Evolutionary conservation across 2,888 invertebrate genomes (phyloP).

Genomic region (Cybosia mesomella): DNA sequence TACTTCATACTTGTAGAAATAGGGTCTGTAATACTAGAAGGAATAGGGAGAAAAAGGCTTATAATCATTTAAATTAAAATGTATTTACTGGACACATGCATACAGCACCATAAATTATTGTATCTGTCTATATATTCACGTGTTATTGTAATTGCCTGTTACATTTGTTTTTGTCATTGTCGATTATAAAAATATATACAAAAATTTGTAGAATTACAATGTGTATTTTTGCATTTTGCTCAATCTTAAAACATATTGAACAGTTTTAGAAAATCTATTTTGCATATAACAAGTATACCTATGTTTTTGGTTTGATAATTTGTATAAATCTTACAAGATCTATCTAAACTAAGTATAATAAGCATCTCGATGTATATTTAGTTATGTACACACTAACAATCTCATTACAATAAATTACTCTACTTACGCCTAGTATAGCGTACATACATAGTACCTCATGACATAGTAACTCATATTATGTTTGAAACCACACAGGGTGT

Average conservation of each 20-base stretch:
- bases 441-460: too few relatives aligned
- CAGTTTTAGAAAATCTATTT: constrained; percentile 26
- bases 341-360: constrained; percentile 22
- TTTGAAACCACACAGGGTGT: neutral
- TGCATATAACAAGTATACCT: constrained; percentile 16
- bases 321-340: constrained; percentile 38
- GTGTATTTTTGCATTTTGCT: constrained; percentile 16
- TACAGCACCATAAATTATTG: constrained; percentile 26
- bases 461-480: too few relatives aligned
- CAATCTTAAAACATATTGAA: constrained; percentile 4
- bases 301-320: constrained; percentile 41
- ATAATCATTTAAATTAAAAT: constrained; percentile 5
- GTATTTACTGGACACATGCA: constrained; percentile 36
- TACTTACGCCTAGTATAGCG: constrained; percentile 15
- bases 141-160: neutral
- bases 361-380: constrained; percentile 29
- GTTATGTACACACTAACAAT: constrained; percentile 15
- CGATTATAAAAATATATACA: neutral
- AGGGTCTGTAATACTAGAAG: too few relatives aligned
- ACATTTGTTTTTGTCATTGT: neutral
- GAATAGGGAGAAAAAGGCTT: neutral
- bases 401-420: constrained; percentile 14
- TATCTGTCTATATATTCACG: neutral
- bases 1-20: too few relatives aligned
- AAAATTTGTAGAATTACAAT: neutral